A percentile compares a stretch with the other conserved stretches of the same genome.
Conservation (phyloP, 2,113 vertebrate genomes). For the Sinocyclocheilus anshuiensis region DNA sequence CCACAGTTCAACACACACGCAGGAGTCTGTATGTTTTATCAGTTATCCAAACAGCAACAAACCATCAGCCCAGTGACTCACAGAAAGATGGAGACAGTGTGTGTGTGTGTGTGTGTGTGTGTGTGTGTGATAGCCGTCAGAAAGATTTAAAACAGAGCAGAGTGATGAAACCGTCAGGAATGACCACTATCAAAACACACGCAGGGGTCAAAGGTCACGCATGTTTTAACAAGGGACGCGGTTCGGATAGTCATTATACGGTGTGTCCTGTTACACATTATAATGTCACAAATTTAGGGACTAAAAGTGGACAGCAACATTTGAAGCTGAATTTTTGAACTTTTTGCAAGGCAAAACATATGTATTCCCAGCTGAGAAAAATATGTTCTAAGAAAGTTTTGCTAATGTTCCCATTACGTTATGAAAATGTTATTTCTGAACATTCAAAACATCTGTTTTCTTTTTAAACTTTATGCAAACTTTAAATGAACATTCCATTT, state of each 20-base stretch:
- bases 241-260: not conserved
- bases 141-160: conserved; percentile 34
- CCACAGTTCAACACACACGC: not conserved
- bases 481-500: no score
- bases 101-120: not conserved
- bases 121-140: not conserved
- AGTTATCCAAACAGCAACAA: conserved; percentile 24
- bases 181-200: conserved; percentile 9
- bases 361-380: no score
- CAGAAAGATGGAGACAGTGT: not conserved
- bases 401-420: no score
- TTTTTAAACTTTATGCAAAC: no score
- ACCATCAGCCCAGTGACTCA: conserved; percentile 7
- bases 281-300: not conserved
- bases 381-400: no score
- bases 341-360: no score
- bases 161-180: not conserved
- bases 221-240: not conserved
- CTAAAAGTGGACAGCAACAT: not conserved
- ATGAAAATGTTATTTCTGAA: no score
- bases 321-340: not conserved
- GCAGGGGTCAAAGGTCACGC: not conserved
- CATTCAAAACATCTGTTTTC: no score
- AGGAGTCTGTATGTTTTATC: conserved; percentile 22
- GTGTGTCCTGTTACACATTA: not conserved